phyloP scores from a whole-genome alignment of 2,797 vertebrate species.

The Lophius americanus region DNA sequence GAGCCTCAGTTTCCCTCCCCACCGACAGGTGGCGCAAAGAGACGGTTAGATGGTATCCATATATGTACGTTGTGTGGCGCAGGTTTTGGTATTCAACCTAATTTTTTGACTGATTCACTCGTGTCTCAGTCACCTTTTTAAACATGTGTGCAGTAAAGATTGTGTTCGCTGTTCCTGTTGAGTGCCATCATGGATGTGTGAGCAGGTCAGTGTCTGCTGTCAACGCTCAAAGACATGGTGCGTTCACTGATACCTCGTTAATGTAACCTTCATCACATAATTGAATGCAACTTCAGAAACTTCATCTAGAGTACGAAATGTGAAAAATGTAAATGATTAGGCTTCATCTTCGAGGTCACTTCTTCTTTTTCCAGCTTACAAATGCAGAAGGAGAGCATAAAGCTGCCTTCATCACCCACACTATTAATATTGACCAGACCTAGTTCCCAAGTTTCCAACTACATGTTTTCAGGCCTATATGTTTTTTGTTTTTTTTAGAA shows the following conservation, averaged over 20 bases:
- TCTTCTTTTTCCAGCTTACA: too few relatives aligned
- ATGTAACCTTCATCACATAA: neutral
- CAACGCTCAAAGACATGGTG: conserved; percentile 46
- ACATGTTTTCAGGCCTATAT: too few relatives aligned
- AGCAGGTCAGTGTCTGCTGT: conserved; percentile 29
- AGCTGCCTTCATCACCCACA: too few relatives aligned
- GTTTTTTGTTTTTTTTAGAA: too few relatives aligned
- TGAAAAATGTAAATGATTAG: too few relatives aligned
- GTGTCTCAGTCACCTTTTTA: neutral
- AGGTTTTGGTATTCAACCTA: neutral
- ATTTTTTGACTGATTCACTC: neutral
- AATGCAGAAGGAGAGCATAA: too few relatives aligned
- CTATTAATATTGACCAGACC: too few relatives aligned
- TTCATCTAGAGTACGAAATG: too few relatives aligned
- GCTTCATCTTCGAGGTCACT: too few relatives aligned
- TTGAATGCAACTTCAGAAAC: too few relatives aligned
- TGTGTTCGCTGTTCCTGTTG: neutral
- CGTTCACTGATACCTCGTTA: conserved; percentile 37
- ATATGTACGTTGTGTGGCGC: neutral
- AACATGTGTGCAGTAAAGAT: neutral
- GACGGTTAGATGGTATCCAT: neutral
- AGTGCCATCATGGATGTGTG: conserved; percentile 17
- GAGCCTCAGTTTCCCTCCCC: conserved; percentile 9
- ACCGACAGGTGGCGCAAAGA: conserved; percentile 64
- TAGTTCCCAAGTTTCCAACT: too few relatives aligned